phyloP scores from a whole-genome alignment of 2,888 invertebrate species.

The Andricus quercusramuli region DNA sequence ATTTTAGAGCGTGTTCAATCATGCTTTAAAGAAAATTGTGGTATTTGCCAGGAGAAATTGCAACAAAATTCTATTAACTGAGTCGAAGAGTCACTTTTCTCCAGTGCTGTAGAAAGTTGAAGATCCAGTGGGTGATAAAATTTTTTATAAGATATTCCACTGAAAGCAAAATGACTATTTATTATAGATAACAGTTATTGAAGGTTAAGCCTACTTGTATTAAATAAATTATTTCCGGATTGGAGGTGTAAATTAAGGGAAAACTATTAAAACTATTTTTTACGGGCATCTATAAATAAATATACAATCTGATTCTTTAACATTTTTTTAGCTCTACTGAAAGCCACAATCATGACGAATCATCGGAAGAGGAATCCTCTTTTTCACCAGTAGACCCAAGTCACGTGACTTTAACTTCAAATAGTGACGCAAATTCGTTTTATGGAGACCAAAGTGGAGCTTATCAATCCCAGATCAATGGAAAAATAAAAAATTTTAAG shows the following conservation, averaged over 20 bases:
- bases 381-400: slow-evolving; percentile 31
- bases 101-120: slow-evolving; percentile 14
- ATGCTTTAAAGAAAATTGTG: neutral
- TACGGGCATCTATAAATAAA: neutral
- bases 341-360: slow-evolving; percentile 1
- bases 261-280: neutral
- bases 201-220: neutral
- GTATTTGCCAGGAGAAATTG: slow-evolving; percentile 15
- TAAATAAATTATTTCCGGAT: neutral
- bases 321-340: neutral
- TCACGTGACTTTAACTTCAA: slow-evolving; percentile 12
- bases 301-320: neutral
- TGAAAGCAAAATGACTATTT: neutral
- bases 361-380: neutral
- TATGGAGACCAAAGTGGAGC: slow-evolving; percentile 12
- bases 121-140: slow-evolving; percentile 28
- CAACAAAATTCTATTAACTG: neutral
- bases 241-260: neutral
- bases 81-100: slow-evolving; percentile 23
- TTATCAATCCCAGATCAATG: neutral
- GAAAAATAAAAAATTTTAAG: neutral
- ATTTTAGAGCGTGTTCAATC: neutral
- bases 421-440: slow-evolving; percentile 4
- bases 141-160: neutral
- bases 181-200: neutral